A percentile compares a stretch with the other conserved stretches of the same genome.
phyloP scores from a whole-genome alignment of 2,797 vertebrate genomes.

The Pachyuromys duprasi region DNA sequence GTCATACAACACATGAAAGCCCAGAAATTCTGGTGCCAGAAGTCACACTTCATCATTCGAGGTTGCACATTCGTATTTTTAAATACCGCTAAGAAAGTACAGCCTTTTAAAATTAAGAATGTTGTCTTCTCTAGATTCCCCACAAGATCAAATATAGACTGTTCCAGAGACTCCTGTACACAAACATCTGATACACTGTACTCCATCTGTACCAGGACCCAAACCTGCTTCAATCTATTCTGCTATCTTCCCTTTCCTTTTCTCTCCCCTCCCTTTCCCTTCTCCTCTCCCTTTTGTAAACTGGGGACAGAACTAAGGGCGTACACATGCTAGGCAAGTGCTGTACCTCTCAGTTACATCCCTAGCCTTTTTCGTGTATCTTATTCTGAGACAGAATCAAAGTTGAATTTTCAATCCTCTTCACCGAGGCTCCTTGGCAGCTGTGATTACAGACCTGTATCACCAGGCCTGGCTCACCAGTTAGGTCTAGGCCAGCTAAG shows the following conservation, averaged over 20 bases:
- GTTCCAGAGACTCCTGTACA: not conserved
- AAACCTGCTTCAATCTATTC: too few species aligned
- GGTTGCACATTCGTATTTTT: slow-evolving; percentile 7
- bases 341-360: not conserved
- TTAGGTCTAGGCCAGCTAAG: not conserved
- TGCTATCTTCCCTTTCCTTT: not conserved
- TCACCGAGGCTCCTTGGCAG: too few species aligned
- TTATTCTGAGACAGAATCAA: not conserved
- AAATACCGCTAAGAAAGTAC: not conserved
- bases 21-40: not conserved
- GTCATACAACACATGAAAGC: not conserved
- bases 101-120: slow-evolving; percentile 37
- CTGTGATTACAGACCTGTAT: not conserved
- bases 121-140: not conserved
- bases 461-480: too few species aligned
- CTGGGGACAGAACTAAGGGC: not conserved
- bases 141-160: not conserved
- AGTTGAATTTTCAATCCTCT: not conserved
- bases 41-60: not conserved
- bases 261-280: not conserved
- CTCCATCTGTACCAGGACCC: not conserved
- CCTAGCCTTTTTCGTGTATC: not conserved
- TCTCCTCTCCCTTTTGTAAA: not conserved
- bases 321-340: not conserved
- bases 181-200: slow-evolving; percentile 9